Base-by-base conservation (phyloP, 2,113 vertebrate species). In the Petroica traversi region DNA sequence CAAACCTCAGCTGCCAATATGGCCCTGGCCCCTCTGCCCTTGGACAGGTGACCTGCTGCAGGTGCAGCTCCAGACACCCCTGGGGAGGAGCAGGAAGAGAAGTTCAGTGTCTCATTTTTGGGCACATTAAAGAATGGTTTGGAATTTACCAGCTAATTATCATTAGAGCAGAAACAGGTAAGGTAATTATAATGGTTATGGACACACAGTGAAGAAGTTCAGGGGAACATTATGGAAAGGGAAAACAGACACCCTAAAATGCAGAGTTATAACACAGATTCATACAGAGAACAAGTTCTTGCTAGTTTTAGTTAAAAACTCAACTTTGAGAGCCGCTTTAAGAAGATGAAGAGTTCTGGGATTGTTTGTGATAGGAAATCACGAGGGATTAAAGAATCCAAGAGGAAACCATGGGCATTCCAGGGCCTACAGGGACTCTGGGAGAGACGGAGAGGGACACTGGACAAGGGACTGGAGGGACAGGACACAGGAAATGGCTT, bases 21-120 rank as follows among this genome's bases (percentile, higher is more conserved):
- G 20, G 36, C 14, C 29, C 46, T 0, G 1, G 5, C 15, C 29
- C 22, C 12, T 28, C 26, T 26, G 64, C 54, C 81, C 63, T 22
- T 1, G 18, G 43, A 34, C 1, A 0, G 0, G 31, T 1, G 24
- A 33, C 6, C 2, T 4, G 12, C 59, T 5, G n/a, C 46, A 74
- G 49, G 78, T 40, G 49, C 8, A 3, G 69, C 20, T 57, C 14
- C 64, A 18, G 24, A 61, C 57, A 29, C 14, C 4, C 8, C 38
- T 9, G 2, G 9, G 11, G 4, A 31, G 8, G 7, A 45, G 8
- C n/a, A n/a, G 48, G 22, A 73, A 6, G 18, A n/a, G 9, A 31
- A 19, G 19, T 48, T 23, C 61, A 1, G 2, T 28, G 25, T 18
- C 77, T 19, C 11, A 11, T 57, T 68, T 8, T 0, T 9, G 36